Conservation (phyloP, 2,888 invertebrate species). For the Caenorhabditis doughertyi region DNA sequence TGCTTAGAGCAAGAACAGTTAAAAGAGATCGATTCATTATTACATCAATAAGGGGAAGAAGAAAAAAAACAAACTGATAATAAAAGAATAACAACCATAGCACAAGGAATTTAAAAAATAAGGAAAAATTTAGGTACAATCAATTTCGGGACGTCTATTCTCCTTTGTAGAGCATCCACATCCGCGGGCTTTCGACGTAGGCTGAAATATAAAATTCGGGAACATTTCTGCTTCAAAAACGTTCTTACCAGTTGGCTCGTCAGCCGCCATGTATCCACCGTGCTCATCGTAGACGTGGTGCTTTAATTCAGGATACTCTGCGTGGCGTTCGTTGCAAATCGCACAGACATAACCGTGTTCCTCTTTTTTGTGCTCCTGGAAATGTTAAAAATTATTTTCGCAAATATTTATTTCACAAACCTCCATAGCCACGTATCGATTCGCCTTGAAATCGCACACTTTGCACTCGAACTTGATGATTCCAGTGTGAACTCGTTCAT, state of each 20-base stretch:
- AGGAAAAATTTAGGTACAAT: background rate
- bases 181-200: slow-evolving; percentile 81
- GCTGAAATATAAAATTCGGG: slow-evolving; percentile 67
- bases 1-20: no score
- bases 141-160: slow-evolving; percentile 75
- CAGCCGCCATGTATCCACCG: slow-evolving; percentile 81
- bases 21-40: no score
- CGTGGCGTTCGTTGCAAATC: slow-evolving; percentile 79
- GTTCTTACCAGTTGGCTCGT: slow-evolving; percentile 76
- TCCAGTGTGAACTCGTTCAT: slow-evolving; percentile 83
- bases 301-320: slow-evolving; percentile 81
- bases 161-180: slow-evolving; percentile 82
- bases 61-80: no score
- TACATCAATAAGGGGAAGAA: no score
- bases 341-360: slow-evolving; percentile 82
- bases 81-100: background rate
- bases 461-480: slow-evolving; percentile 83
- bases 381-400: slow-evolving; percentile 1
- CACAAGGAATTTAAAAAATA: background rate
- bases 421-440: slow-evolving; percentile 80
- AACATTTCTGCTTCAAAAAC: background rate
- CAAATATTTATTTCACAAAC: no score
- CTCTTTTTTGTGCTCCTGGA: slow-evolving; percentile 67
- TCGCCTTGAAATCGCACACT: slow-evolving; percentile 74
- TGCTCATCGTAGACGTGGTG: slow-evolving; percentile 82